Conservation (phyloP, 2,797 vertebrate species). For the Bucorvus abyssinicus region DNA sequence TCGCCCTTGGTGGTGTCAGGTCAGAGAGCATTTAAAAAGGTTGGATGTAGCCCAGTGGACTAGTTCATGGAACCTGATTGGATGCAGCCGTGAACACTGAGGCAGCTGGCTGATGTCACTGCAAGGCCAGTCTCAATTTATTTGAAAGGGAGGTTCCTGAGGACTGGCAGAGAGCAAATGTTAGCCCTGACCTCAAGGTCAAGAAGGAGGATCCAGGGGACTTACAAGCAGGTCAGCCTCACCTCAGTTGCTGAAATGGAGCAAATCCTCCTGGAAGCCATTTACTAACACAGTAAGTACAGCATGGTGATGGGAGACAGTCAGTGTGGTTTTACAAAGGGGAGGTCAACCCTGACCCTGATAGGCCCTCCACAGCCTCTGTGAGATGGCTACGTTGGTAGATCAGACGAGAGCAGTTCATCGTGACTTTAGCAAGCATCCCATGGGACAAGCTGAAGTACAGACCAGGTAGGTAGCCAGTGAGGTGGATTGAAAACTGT, state of each 20-base stretch:
- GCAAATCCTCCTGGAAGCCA: background rate
- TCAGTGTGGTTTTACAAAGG: background rate
- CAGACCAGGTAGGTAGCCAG: background rate
- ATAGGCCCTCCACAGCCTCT: background rate
- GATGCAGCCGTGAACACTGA: background rate
- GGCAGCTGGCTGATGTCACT: background rate
- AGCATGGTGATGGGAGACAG: background rate
- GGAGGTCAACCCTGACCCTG: background rate
- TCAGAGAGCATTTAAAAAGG: background rate
- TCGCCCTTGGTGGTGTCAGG: background rate
- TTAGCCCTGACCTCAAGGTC: background rate
- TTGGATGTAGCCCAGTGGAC: background rate
- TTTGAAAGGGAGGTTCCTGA: background rate
- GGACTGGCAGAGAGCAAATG: background rate
- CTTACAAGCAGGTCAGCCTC: background rate
- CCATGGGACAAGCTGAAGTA: background rate
- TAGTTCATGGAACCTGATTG: background rate
- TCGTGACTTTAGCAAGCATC: background rate
- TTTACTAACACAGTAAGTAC: background rate
- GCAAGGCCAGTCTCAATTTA: background rate
- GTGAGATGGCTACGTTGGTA: background rate
- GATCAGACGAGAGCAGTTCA: background rate
- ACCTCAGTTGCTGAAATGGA: background rate
- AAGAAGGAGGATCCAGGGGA: background rate
- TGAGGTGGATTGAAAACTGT: background rate